Evolutionary conservation across 2,797 vertebrate species (phyloP), one percentile per base, ranked within the genome.

Genomic region (Neoniphon sammara): DNA sequence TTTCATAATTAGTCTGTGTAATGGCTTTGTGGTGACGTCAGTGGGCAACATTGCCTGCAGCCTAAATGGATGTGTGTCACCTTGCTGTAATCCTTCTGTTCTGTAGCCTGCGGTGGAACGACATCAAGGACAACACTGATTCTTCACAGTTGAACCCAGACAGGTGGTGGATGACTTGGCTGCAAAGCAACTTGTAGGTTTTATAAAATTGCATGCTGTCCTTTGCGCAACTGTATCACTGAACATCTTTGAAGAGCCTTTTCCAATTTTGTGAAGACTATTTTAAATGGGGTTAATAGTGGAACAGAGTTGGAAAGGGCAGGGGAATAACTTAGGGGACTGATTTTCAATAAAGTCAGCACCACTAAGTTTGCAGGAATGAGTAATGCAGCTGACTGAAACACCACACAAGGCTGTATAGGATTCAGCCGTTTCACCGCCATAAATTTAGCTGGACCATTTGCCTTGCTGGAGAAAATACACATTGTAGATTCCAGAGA

Each of bases 1-100:
- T 88, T 86, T 77, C 73, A 75, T 82, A 80, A 88, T 88, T 83
- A 86, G 65, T 53, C 42, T 10, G 11, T 39, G 44, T 71, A 84
- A 87, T 70, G 73, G 46, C 64, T 66, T 76, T 66, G 31, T 12
- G 39, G 62, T 84, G 82, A 85, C 77, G 73, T 84, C 80, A 74
- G 67, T 20, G 31, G 56, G 54, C 4, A 5, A 42, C 34, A 42
- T 15, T 20, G 71, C 55, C 66, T 39, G 42, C 2, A 49, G 17
- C 18, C 20, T 42, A 49, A 27, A 59, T 20, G 10, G 39, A 65
- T 61, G 25, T 4, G 54, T 78, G 67, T 34, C 64, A 20, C 42
- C 27, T 36, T 47, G n/a, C 64, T 60, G 42, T 34, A 58, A 47
- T 56, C 23, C 55, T 68, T 21, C 50, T 11, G 17, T 10, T 18